Conservation (phyloP, 2,888 invertebrate species). For the Hydrotaea diabolus region DNA sequence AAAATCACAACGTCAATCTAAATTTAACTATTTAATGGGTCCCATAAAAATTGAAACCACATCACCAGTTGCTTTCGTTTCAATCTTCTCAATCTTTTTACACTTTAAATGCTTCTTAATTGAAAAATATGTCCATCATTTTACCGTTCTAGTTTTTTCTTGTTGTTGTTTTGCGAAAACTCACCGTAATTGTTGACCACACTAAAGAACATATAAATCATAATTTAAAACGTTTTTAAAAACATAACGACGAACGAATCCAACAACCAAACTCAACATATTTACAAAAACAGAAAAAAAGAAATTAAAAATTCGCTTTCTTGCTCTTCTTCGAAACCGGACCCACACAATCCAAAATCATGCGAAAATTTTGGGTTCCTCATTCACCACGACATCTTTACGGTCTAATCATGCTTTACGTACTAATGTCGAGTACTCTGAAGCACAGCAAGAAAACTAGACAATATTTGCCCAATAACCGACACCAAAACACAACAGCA, state of each 20-base stretch:
- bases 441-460: slow-evolving; percentile 59
- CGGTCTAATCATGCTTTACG: slow-evolving; percentile 79
- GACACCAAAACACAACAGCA: slow-evolving; percentile 40
- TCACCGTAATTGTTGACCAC: slow-evolving; percentile 80
- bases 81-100: too few relatives aligned
- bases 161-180: slow-evolving; percentile 65
- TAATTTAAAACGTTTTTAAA: slow-evolving; percentile 66
- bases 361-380: slow-evolving; percentile 54
- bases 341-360: slow-evolving; percentile 47
- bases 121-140: neutral
- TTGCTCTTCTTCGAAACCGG: slow-evolving; percentile 31
- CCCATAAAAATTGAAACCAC: neutral
- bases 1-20: neutral
- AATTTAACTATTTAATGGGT: neutral
- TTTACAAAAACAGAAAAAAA: slow-evolving; percentile 50
- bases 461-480: slow-evolving; percentile 50
- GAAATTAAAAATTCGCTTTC: slow-evolving; percentile 40
- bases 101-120: slow-evolving; percentile 1
- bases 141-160: neutral
- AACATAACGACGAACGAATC: slow-evolving; percentile 39
- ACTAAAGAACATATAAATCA: slow-evolving; percentile 80
- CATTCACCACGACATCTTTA: slow-evolving; percentile 76
- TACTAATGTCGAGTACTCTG: slow-evolving; percentile 72
- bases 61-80: too few relatives aligned
- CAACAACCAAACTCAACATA: slow-evolving; percentile 52